Conservation (phyloP, 2,797 vertebrate species). For the Acanthopagrus latus region DNA sequence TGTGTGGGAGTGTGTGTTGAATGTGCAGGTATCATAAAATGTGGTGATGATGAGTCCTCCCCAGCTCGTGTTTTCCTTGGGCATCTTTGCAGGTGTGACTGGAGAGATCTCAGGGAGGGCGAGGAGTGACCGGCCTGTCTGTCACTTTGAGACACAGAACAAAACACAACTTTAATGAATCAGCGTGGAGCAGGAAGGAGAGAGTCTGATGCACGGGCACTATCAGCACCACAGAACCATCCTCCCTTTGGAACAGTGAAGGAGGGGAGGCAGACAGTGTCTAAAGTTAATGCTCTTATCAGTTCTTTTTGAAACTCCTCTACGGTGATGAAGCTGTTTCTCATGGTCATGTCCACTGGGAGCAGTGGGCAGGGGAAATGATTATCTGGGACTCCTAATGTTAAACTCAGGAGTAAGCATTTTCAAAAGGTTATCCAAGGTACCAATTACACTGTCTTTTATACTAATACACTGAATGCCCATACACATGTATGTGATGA, state of each 20-base stretch:
- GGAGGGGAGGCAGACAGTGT: constrained; percentile 59
- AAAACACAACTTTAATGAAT: constrained; percentile 64
- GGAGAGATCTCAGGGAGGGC: constrained; percentile 77
- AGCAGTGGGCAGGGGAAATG: constrained; percentile 15
- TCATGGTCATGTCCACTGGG: constrained; percentile 61
- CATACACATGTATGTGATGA: background rate
- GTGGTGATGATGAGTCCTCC: constrained; percentile 42
- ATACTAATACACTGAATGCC: background rate
- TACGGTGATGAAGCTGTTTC: constrained; percentile 57
- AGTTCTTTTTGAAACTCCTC: constrained; percentile 69
- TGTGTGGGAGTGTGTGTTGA: constrained; percentile 56
- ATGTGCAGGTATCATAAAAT: constrained; percentile 64
- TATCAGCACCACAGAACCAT: constrained; percentile 74
- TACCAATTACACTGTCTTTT: background rate
- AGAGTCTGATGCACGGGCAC: constrained; percentile 44
- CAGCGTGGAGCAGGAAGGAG: constrained; percentile 40
- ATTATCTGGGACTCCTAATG: constrained; percentile 13
- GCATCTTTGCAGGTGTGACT: constrained; percentile 72
- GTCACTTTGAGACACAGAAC: constrained; percentile 59
- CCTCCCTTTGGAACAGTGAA: constrained; percentile 72
- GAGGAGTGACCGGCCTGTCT: constrained; percentile 75
- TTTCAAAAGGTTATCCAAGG: constrained; percentile 1
- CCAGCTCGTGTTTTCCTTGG: constrained; percentile 74
- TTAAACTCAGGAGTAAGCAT: background rate
- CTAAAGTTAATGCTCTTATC: constrained; percentile 80